Base-by-base conservation (phyloP, 2,797 vertebrate genomes). In the Serranus cabrilla region DNA sequence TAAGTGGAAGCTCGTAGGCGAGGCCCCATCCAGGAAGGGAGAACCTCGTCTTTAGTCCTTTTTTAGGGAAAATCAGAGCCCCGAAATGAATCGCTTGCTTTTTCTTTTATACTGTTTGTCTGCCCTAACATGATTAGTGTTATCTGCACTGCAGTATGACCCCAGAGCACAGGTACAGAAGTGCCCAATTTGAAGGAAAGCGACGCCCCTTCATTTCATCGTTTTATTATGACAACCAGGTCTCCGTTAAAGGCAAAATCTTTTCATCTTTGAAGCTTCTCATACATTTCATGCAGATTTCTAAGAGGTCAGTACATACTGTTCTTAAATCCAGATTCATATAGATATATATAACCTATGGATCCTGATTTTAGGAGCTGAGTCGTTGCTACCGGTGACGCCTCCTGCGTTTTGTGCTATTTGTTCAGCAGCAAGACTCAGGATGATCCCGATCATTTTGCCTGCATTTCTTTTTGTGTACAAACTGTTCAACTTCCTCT, bases 21-120 rank as follows among this genome's bases (percentile, higher is more conserved):
- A 90, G 74, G 73, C 71, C 78, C 67, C 72, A 81, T 79, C 74
- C 78, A 71, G 78, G 80, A 87, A 89, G 85, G 73, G 87, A 90
- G 81, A 83, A 73, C 79, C 75, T 78, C 72, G 88, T 93, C 92
- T 94, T 93, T 91, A 90, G 86, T 84, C 66, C 62, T 74, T 82
- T 81, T 68, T 72, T 66, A 64, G 67, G 81, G 78, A 79, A 78
- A 81, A 77, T 74, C 70, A 76, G 63, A 88, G 76, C 81, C 83
- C 86, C 81, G 76, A 75, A 90, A 73, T 71, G 8, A 71, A 63
- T 72, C 7, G 21, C 61, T 82, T 74, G 46, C 55, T 69, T 57
- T 67, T 80, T 84, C 11, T 80, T 88, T 89, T 69, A 54, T 80
- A 72, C 66, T 10, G n/a, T 86, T 87, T 82, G 50, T 86, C 74